A percentile compares a stretch with the other conserved stretches of the same genome.
These are phyloP conservation scores for Numenius phaeopus DNA, from an alignment of 2,797 vertebrate genomes.

Conservation along the genomic window DNA sequence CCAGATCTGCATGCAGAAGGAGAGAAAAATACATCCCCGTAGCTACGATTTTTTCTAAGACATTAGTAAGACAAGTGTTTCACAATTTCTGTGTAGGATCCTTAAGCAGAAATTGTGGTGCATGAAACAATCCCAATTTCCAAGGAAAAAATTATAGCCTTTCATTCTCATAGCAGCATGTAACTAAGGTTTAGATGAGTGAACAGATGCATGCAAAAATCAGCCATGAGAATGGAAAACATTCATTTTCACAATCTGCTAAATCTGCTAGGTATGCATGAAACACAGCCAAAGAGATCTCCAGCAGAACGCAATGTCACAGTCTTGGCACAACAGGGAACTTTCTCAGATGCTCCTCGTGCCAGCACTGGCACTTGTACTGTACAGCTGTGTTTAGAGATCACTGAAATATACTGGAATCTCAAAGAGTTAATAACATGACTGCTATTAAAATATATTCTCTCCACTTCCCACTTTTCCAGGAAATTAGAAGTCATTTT, in stretches of 20 bases:
- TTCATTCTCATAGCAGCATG: slow-evolving; percentile 79
- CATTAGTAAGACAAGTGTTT: slow-evolving; percentile 68
- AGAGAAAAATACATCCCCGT: slow-evolving; percentile 30
- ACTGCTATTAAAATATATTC: slow-evolving; percentile 12
- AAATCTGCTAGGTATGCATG: slow-evolving; percentile 79
- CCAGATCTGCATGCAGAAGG: slow-evolving; percentile 4
- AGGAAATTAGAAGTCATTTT: slow-evolving; percentile 21
- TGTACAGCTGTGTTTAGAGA: slow-evolving; percentile 47
- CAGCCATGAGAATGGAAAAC: slow-evolving; percentile 77
- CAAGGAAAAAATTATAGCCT: slow-evolving; percentile 78
- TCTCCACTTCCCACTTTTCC: not conserved
- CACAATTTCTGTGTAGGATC: slow-evolving; percentile 61
- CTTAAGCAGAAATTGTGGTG: slow-evolving; percentile 70
- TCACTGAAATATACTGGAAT: not conserved
- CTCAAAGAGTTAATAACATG: slow-evolving; percentile 33
- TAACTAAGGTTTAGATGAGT: slow-evolving; percentile 79
- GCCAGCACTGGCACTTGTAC: slow-evolving; percentile 57
- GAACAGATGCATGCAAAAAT: slow-evolving; percentile 80
- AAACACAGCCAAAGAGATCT: slow-evolving; percentile 76
- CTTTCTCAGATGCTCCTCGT: slow-evolving; percentile 30
- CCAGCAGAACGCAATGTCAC: slow-evolving; percentile 76
- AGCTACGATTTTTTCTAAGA: slow-evolving; percentile 29
- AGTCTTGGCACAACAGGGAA: slow-evolving; percentile 63
- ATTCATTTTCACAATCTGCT: slow-evolving; percentile 80
- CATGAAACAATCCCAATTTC: slow-evolving; percentile 66